Conservation (phyloP, 2,888 invertebrate genomes). For the Nymphalis urticae region DNA sequence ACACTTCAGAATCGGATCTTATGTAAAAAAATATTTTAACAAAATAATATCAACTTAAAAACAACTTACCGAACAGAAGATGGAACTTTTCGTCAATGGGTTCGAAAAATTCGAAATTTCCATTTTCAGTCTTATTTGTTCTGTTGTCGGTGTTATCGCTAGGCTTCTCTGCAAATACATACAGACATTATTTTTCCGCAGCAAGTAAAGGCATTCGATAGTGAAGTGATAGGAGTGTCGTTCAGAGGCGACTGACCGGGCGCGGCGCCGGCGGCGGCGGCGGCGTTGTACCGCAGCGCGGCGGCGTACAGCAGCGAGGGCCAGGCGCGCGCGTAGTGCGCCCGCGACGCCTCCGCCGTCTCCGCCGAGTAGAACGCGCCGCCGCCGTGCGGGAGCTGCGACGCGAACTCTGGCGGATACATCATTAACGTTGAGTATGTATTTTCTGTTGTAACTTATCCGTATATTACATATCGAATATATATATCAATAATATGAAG, state of each 20-base stretch:
- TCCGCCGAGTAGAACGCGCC: slow-evolving; percentile 99
- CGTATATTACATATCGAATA: no score
- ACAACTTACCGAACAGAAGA: slow-evolving; percentile 90
- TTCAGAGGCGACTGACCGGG: not conserved
- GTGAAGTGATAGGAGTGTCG: no score
- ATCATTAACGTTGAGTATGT: not conserved
- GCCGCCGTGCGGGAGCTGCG: slow-evolving; percentile 96
- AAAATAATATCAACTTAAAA: not conserved
- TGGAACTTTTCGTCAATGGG: slow-evolving; percentile 85
- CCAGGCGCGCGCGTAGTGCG: slow-evolving; percentile 96
- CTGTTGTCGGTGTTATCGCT: slow-evolving; percentile 63
- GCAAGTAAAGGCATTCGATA: no score
- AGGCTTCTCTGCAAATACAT: slow-evolving; percentile 58
- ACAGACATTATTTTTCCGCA: no score
- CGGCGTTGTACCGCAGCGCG: slow-evolving; percentile 83
- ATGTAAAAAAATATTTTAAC: not conserved
- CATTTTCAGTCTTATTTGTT: slow-evolving; percentile 72
- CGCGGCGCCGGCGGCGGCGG: not conserved
- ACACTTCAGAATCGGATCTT: not conserved
- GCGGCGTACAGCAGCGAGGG: slow-evolving; percentile 97
- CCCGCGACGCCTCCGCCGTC: slow-evolving; percentile 95
- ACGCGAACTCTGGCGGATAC: slow-evolving; percentile 88
- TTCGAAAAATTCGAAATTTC: slow-evolving; percentile 77
- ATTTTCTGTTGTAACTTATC: not conserved
- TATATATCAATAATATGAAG: no score